Evolutionary conservation across 2,113 vertebrate genomes (phyloP).

Genomic region (Rana temporaria): DNA sequence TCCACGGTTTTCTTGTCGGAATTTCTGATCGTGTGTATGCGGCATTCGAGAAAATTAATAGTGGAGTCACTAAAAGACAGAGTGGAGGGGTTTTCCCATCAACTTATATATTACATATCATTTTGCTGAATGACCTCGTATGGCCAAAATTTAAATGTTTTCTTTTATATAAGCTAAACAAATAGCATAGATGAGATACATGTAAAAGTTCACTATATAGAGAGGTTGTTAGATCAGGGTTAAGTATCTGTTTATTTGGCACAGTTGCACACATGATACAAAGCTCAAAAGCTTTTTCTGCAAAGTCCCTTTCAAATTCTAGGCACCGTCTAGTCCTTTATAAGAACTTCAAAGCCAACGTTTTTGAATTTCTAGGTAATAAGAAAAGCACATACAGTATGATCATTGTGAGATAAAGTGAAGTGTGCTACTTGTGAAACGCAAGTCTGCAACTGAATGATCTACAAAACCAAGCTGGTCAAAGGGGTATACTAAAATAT

Average conservation of each 20-base stretch:
- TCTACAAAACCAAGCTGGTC: conserved; percentile 15
- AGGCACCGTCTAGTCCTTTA: too few species aligned
- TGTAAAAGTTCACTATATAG: background rate
- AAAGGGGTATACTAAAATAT: too few species aligned
- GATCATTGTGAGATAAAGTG: conserved; percentile 17
- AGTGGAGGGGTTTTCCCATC: too few species aligned
- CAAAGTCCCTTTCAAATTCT: background rate
- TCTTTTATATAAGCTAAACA: too few species aligned
- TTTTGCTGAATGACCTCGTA: too few species aligned
- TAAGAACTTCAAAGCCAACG: too few species aligned
- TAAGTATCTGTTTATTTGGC: background rate
- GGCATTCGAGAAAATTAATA: too few species aligned
- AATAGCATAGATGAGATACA: background rate
- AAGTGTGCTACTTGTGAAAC: conserved; percentile 36
- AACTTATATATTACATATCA: too few species aligned
- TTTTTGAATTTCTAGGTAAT: background rate
- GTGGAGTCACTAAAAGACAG: too few species aligned
- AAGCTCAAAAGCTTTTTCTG: background rate
- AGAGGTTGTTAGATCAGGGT: background rate
- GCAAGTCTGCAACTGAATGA: background rate
- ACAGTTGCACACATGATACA: background rate
- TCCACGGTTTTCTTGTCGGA: too few species aligned
- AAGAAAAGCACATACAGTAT: conserved; percentile 1
- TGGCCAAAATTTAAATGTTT: too few species aligned
- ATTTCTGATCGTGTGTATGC: too few species aligned